phyloP scores from a whole-genome alignment of 2,888 invertebrate species.

The Andrena dorsata region DNA sequence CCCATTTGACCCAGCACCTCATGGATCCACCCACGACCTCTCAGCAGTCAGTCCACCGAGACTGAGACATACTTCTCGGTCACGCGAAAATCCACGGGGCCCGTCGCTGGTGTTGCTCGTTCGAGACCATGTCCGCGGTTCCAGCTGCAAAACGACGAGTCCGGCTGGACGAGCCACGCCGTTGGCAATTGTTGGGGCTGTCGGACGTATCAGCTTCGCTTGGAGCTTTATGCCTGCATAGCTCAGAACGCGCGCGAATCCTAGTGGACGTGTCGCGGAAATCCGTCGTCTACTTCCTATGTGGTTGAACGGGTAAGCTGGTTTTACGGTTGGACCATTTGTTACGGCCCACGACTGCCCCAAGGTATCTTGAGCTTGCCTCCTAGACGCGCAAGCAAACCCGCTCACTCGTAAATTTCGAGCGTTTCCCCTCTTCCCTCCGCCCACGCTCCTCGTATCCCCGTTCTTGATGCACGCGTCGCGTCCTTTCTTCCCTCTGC shows the following conservation, averaged over 20 bases:
- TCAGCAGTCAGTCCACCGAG: conserved; percentile 23
- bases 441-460: conserved; percentile 43
- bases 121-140: conserved; percentile 43
- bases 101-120: too few species aligned
- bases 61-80: conserved; percentile 36
- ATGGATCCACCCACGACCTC: conserved; percentile 12
- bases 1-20: conserved; percentile 69
- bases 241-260: conserved; percentile 14
- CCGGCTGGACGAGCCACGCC: too few species aligned
- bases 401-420: conserved; percentile 76
- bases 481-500: conserved; percentile 61
- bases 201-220: not conserved
- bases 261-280: conserved; percentile 24
- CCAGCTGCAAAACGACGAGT: not conserved
- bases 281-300: conserved; percentile 60
- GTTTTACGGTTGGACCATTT: conserved; percentile 69
- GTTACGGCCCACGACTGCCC: conserved; percentile 61
- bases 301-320: conserved; percentile 57
- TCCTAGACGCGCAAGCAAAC: conserved; percentile 58
- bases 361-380: conserved; percentile 41
- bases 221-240: not conserved
- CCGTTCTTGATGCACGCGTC: not conserved
- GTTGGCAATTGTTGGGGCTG: not conserved
- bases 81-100: not conserved
- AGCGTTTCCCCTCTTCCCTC: conserved; percentile 5